phyloP scores from a whole-genome alignment of 2,797 vertebrate genomes.

The Esox masquinongy region DNA sequence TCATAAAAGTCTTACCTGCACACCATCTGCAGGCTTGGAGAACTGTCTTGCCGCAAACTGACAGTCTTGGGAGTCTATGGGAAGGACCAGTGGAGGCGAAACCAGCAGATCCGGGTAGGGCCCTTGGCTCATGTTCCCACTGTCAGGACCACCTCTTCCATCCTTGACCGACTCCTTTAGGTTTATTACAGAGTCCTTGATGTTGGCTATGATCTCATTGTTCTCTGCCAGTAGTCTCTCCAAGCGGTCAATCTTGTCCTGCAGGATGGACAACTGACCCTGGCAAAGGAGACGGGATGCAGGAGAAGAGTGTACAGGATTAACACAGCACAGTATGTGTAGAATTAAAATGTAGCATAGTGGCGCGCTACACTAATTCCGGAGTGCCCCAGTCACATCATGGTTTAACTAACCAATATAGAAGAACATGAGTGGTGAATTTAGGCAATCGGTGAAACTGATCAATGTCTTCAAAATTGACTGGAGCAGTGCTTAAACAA shows the following conservation, averaged over 20 bases:
- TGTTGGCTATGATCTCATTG: slow-evolving; percentile 87
- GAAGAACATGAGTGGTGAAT: too few relatives aligned
- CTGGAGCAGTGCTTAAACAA: too few relatives aligned
- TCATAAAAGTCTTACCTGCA: slow-evolving; percentile 78
- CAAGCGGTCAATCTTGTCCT: slow-evolving; percentile 89
- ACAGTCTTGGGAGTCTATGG: slow-evolving; percentile 73
- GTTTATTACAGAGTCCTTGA: slow-evolving; percentile 85
- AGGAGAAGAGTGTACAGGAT: neutral
- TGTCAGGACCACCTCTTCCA: slow-evolving; percentile 63
- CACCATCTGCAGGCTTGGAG: slow-evolving; percentile 53
- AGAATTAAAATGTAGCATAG: neutral
- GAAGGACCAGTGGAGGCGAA: slow-evolving; percentile 54
- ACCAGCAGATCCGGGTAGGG: slow-evolving; percentile 57
- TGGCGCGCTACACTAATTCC: too few relatives aligned
- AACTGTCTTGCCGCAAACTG: slow-evolving; percentile 72
- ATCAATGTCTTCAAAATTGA: too few relatives aligned
- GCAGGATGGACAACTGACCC: slow-evolving; percentile 86
- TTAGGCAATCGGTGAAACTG: too few relatives aligned
- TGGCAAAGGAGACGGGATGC: slow-evolving; percentile 42
- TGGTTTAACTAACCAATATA: too few relatives aligned
- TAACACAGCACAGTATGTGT: neutral
- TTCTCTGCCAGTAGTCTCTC: slow-evolving; percentile 87
- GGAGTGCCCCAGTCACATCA: too few relatives aligned
- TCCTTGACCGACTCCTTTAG: slow-evolving; percentile 80
- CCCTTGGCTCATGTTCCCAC: slow-evolving; percentile 72